Conservation (phyloP, 2,888 invertebrate species). For the Liopterus haemorrhoidalis region DNA sequence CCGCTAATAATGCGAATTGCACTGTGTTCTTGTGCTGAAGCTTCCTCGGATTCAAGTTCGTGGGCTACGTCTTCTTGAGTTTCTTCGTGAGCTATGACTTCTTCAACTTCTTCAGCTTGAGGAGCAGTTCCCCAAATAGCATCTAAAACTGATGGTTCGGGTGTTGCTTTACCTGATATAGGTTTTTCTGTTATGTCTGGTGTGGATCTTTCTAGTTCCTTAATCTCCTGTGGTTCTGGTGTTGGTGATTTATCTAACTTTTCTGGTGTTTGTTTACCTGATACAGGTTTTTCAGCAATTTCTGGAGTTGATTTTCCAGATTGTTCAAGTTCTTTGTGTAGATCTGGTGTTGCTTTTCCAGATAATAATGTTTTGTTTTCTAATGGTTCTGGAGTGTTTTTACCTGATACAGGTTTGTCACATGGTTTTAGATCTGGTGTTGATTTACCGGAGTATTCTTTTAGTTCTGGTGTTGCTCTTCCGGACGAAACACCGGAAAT, state of each 20-base stretch:
- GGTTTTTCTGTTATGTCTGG: constrained; percentile 22
- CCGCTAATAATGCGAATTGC: too few species aligned
- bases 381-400: constrained; percentile 31
- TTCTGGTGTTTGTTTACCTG: constrained; percentile 12
- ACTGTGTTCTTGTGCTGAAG: too few species aligned
- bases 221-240: not conserved
- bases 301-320: constrained; percentile 10
- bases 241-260: constrained; percentile 14
- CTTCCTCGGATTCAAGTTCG: too few species aligned
- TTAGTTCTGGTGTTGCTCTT: constrained; percentile 41
- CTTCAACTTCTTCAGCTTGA: too few species aligned
- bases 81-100: not conserved
- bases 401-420: constrained; percentile 32
- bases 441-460: constrained; percentile 32
- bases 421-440: constrained; percentile 38
- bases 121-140: too few species aligned
- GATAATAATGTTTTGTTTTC: constrained; percentile 13
- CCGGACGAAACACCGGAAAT: constrained; percentile 42
- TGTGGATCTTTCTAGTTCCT: constrained; percentile 12
- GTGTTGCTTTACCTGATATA: too few species aligned
- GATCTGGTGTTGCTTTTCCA: constrained; percentile 19
- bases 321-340: constrained; percentile 15
- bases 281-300: constrained; percentile 2
- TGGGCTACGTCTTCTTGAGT: too few species aligned
- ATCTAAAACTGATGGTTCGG: too few species aligned